These are phyloP conservation scores for Penelope pileata DNA, from an alignment of 2,113 vertebrate genomes.

Conservation along the genomic window DNA sequence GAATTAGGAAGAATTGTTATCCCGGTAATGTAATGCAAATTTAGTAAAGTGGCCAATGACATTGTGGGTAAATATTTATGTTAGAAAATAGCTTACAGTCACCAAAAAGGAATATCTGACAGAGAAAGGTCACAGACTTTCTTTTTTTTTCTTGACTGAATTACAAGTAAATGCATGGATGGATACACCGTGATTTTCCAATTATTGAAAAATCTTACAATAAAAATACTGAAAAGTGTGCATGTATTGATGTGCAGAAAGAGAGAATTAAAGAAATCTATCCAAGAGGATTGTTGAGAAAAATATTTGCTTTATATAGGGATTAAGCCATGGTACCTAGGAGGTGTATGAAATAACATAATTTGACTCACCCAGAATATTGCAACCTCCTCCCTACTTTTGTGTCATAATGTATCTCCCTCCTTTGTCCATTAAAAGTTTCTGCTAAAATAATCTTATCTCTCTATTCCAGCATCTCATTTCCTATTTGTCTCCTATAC, in stretches of 20 bases:
- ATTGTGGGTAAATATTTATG: slow-evolving; percentile 42
- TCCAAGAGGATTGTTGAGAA: not conserved
- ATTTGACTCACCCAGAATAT: not conserved
- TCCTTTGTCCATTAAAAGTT: not conserved
- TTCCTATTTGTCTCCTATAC: not conserved
- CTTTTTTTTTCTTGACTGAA: not conserved
- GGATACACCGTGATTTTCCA: not conserved
- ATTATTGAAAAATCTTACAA: not conserved
- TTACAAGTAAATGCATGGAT: not conserved
- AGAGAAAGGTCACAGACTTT: not conserved
- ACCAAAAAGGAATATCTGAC: not conserved
- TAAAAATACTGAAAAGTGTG: not conserved
- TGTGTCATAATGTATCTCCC: not conserved
- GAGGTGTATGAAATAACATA: not conserved
- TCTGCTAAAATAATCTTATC: not conserved
- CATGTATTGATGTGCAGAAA: too few relatives aligned
- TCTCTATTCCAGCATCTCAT: not conserved
- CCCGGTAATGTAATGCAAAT: not conserved
- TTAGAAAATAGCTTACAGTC: slow-evolving; percentile 4
- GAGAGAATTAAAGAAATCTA: not conserved
- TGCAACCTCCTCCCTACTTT: not conserved
- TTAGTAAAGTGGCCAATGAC: not conserved
- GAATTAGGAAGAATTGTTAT: slow-evolving; percentile 11
- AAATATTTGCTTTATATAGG: not conserved
- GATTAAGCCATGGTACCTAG: not conserved